Base-by-base conservation (phyloP, 1,140 invertebrate genomes). In the Rhopalosiphum maidis region DNA sequence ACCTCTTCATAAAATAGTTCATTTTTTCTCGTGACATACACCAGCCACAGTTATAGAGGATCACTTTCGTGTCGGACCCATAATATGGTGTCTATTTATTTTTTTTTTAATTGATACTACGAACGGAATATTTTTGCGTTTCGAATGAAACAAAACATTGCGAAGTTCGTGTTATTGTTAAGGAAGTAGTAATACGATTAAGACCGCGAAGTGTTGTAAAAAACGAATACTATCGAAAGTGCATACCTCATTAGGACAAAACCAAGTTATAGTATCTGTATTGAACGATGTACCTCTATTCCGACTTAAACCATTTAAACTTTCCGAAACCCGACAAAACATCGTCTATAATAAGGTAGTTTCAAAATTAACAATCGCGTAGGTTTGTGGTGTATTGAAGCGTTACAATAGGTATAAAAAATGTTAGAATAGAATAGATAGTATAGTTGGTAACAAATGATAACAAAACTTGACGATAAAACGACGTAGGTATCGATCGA, bases 231-330 rank as follows among this genome's bases (percentile, higher is more conserved):
- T 46, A 86, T 86, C 41, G 43, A 86, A 86, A 6, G 85, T 46
- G 6, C 7, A 54, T 54, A 89, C 2, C 7, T 15, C n/a, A 89
- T 89, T 89, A 41, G 51, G 88, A 22, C 35, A 15, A 22, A 55
- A 41, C 87, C n/a, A 35, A 89, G 51, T 89, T 89, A 18, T 25
- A 55, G 25, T 89, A 89, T 55, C 88, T 89, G 18, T 5, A 77
- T 11, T 77, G 43, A 48, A 86, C 25, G n/a, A 25, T 7, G 35
- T 37, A 41, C 9, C 22, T 35, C 18, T 41, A 18, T 35, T 89
- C 51, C 22, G 88, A 55, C 35, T 89, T 55, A 37, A 89, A 22
- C 54, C 9, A 89, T 89, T 55, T 89, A 55, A 89, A 89, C 88
- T 89, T 89, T 89, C n/a, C 88, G 7, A 55, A 55, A 89, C 48